Evolutionary conservation across 2,888 invertebrate species (phyloP).

Genomic region (Ennomos erosarius): DNA sequence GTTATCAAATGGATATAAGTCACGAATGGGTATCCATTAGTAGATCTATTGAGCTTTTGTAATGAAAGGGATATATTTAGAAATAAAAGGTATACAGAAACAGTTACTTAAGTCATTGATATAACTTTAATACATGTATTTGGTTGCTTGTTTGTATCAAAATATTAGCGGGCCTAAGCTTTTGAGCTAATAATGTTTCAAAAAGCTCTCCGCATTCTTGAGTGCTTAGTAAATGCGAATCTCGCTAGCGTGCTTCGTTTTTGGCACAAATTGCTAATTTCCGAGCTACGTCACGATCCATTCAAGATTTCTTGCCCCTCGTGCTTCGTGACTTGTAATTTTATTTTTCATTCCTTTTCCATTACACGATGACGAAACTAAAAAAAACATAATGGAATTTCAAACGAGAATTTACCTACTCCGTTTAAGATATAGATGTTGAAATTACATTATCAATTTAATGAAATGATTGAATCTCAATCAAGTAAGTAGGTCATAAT

Average conservation of each 20-base stretch:
- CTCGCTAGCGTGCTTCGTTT: slow-evolving; percentile 43
- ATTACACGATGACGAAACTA: slow-evolving; percentile 18
- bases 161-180: no score
- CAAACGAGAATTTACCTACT: slow-evolving; percentile 2
- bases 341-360: slow-evolving; percentile 16
- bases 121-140: no score
- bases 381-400: slow-evolving; percentile 11
- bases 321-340: slow-evolving; percentile 25
- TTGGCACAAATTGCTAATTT: slow-evolving; percentile 65
- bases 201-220: not conserved
- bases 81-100: no score
- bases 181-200: no score
- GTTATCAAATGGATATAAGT: slow-evolving; percentile 27
- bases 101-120: no score
- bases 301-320: slow-evolving; percentile 27
- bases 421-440: not conserved
- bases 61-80: not conserved
- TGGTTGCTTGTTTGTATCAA: no score
- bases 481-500: not conserved
- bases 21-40: slow-evolving; percentile 16
- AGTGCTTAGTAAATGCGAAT: slow-evolving; percentile 33
- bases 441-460: no score
- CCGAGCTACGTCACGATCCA: slow-evolving; percentile 56
- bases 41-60: slow-evolving; percentile 8
- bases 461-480: not conserved